phyloP scores from a whole-genome alignment of 2,113 vertebrate species.

The human region DNA sequence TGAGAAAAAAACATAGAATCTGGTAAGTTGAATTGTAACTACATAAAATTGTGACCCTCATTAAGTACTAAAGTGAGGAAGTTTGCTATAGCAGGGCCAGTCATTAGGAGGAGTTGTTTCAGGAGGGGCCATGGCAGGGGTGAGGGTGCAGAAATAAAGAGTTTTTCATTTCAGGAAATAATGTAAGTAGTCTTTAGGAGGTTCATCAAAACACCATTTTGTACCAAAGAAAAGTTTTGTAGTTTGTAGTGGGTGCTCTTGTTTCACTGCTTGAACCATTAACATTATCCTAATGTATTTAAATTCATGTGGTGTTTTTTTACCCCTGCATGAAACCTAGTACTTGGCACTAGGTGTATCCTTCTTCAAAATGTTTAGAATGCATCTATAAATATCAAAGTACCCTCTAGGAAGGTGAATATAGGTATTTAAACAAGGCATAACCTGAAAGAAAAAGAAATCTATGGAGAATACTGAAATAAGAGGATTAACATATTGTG shows the following conservation, averaged over 20 bases:
- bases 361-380: background rate
- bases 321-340: background rate
- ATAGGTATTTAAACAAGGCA: slow-evolving; percentile 62
- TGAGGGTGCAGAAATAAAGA: background rate
- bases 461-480: slow-evolving; percentile 68
- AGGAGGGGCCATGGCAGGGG: fast-evolving
- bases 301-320: fast-evolving
- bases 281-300: fast-evolving
- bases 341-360: fast-evolving
- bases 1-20: too few relatives aligned
- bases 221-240: background rate
- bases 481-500: slow-evolving; percentile 85
- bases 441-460: background rate
- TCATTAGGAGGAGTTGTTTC: fast-evolving
- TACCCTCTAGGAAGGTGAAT: background rate
- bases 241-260: background rate
- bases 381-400: background rate
- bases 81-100: background rate
- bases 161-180: background rate
- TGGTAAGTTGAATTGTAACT: background rate
- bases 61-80: fast-evolving
- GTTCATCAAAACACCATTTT: background rate
- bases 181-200: background rate
- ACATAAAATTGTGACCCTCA: fast-evolving
- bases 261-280: background rate